These are phyloP conservation scores for Drosophila histrio DNA, from an alignment of 2,888 invertebrate species.

Conservation along the genomic window DNA sequence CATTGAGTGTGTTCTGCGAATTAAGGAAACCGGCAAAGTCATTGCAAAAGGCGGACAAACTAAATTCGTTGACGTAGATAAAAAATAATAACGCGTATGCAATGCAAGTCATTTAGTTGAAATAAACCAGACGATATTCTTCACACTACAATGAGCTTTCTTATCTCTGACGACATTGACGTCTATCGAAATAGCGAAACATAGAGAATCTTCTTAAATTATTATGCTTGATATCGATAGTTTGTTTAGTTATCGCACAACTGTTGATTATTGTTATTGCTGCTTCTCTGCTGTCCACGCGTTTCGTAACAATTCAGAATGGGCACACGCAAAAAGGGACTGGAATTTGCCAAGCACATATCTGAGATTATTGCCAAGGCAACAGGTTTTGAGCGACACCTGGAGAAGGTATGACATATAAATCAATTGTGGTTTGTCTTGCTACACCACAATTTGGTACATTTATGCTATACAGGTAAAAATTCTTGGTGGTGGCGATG, in stretches of 20 bases:
- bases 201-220: background rate
- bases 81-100: background rate
- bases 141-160: background rate
- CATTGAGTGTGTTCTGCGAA: conserved; percentile 90
- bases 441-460: background rate
- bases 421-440: background rate
- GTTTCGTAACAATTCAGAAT: conserved; percentile 54
- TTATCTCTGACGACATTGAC: conserved; percentile 15
- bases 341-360: conserved; percentile 84
- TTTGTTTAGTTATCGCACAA: conserved; percentile 2
- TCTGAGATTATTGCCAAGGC: conserved; percentile 81
- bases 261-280: conserved; percentile 15
- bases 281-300: conserved; percentile 4
- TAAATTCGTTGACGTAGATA: conserved; percentile 86
- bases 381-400: conserved; percentile 84
- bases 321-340: conserved; percentile 80
- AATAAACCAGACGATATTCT: conserved; percentile 19
- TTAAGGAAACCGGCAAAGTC: conserved; percentile 89
- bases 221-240: conserved; percentile 34
- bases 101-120: background rate
- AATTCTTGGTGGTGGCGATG: conserved; percentile 86
- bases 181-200: background rate
- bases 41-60: conserved; percentile 94
- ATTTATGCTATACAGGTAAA: conserved; percentile 63
- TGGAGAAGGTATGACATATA: conserved; percentile 84